Base-by-base conservation (phyloP, 2,888 invertebrate genomes). In the Eupithecia abbreviata region DNA sequence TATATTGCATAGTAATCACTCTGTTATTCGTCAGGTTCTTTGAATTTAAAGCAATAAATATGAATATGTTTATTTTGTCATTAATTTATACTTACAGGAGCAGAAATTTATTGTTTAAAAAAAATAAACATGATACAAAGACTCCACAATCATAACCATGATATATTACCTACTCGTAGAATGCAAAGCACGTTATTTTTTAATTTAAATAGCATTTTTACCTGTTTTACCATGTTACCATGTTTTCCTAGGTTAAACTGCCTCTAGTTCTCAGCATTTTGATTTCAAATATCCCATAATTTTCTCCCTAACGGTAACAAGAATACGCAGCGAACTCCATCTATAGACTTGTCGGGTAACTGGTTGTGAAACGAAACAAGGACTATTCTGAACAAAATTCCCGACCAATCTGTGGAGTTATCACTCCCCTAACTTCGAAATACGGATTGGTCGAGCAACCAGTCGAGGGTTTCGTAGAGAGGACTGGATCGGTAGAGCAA, bases 401-500 rank as follows among this genome's bases (percentile, higher is more conserved):
- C 45, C 69, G 30, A 47, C 18, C 18, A 49, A 30, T 30, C 47
- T 5, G 18, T 13, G 45, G 47, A 49, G 47, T 69, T 69, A 10
- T 18, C 10, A 0, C 0, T 18, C n/a, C 12, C 5, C 13, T 69
- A 13, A 69, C 18, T 69, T 18, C 3, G 6, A 69, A 69, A 45
- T 12, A 18, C 13, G 69, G 47, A 69, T 49, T 15, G 47, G 12
- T 7, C 4, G 47, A 69, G 18, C 47, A 18, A 69, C 47, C 7
- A 13, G 69, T 47, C 45, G 30, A 69, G n/a, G 5, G 12, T 30
- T 47, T 69, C 47, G 30, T 18, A 45, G 13, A 47, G 18, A 47
- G 10, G 10, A 66, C 47, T 69, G 69, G 84, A 90, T 84, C 77
- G 82, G 86, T 92, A 83, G 87, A 85, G 79, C 86, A 84, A 89